phyloP scores from a whole-genome alignment of 2,888 invertebrate species.

The Tholera decimalis region DNA sequence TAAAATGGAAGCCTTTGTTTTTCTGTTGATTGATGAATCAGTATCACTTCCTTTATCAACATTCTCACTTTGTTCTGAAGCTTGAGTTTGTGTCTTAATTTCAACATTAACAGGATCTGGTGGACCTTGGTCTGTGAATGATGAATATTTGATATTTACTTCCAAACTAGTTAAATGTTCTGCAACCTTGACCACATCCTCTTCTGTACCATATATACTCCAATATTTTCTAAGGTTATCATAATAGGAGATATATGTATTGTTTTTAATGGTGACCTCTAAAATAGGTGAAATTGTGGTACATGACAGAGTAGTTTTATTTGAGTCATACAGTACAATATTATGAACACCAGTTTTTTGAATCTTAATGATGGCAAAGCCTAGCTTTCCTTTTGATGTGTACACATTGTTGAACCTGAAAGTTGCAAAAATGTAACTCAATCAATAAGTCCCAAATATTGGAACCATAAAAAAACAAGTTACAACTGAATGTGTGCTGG shows the following conservation, averaged over 20 bases:
- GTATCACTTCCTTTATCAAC: slow-evolving; percentile 81
- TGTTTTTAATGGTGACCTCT: slow-evolving; percentile 77
- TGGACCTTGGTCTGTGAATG: slow-evolving; percentile 61
- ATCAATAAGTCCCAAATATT: not conserved
- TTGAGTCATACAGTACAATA: slow-evolving; percentile 83
- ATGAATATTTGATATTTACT: slow-evolving; percentile 70
- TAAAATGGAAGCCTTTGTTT: slow-evolving; percentile 83
- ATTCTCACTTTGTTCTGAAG: slow-evolving; percentile 31
- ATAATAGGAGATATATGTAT: slow-evolving; percentile 81
- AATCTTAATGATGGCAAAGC: slow-evolving; percentile 84
- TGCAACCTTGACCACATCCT: slow-evolving; percentile 75
- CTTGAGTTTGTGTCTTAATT: slow-evolving; percentile 11
- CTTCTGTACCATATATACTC: slow-evolving; percentile 79
- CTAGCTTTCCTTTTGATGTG: slow-evolving; percentile 80
- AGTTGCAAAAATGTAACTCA: slow-evolving; percentile 8
- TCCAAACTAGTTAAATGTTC: slow-evolving; percentile 72
- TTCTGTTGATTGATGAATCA: slow-evolving; percentile 79
- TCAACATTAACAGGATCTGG: slow-evolving; percentile 61
- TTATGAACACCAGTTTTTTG: slow-evolving; percentile 74
- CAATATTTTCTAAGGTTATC: slow-evolving; percentile 82
- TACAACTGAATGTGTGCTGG: not conserved
- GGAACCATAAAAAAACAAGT: not conserved
- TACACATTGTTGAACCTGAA: slow-evolving; percentile 79
- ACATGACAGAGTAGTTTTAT: slow-evolving; percentile 81
- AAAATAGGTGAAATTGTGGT: slow-evolving; percentile 73